These are phyloP conservation scores for Lasioglossum villosulum DNA, from an alignment of 2,888 invertebrate species.

Conservation along the genomic window DNA sequence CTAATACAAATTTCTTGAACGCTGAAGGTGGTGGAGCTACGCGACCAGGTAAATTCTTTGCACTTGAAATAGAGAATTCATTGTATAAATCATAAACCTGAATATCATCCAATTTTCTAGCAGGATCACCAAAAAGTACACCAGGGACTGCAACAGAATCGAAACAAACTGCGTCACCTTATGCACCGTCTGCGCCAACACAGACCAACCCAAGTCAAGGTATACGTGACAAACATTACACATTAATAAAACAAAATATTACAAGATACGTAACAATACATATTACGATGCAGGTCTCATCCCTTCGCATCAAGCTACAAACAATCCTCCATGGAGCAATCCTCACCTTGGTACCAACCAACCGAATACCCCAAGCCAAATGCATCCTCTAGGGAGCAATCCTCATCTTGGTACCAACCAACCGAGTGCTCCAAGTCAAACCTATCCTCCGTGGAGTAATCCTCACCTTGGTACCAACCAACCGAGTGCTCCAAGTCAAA, in stretches of 20 bases:
- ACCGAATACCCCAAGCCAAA: conserved; percentile 3
- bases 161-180: conserved; percentile 41
- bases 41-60: conserved; percentile 58
- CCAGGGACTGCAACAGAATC: conserved; percentile 33
- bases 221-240: conserved; percentile 15
- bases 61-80: neutral
- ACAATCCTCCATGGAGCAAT: conserved; percentile 12
- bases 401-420: conserved; percentile 2
- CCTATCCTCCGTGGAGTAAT: conserved; percentile 7
- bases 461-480: conserved; percentile 2
- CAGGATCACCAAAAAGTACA: neutral
- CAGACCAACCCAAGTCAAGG: conserved; percentile 34
- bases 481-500: conserved; percentile 4
- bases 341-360: conserved; percentile 1
- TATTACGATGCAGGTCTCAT: neutral
- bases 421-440: conserved; percentile 3
- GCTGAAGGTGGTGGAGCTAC: conserved; percentile 67
- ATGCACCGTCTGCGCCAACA: conserved; percentile 44
- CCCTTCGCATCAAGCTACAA: too few relatives aligned
- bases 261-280: neutral
- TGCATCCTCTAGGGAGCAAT: conserved; percentile 2
- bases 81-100: neutral
- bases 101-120: neutral
- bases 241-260: neutral
- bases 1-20: conserved; percentile 57